Percentiles rank a stretch among this genome's conserved stretches.
These are phyloP conservation scores for Chrysoperla carnea DNA, from an alignment of 1,140 invertebrate species.

Conservation along the genomic window DNA sequence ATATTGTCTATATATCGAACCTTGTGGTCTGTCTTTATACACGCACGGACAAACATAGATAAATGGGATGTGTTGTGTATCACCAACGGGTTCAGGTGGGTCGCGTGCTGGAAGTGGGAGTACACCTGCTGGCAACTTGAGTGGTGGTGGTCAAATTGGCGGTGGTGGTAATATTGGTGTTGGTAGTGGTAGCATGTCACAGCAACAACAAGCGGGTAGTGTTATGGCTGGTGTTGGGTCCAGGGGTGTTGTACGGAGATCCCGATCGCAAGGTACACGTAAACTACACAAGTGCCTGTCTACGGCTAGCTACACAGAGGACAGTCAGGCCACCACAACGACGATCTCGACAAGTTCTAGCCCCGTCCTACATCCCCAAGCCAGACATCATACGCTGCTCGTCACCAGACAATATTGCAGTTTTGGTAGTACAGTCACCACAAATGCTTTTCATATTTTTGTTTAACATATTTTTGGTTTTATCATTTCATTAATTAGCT, in stretches of 20 bases:
- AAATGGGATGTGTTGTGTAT: slow-evolving; percentile 19
- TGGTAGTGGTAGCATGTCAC: slow-evolving; percentile 21
- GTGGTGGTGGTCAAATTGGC: slow-evolving; percentile 9
- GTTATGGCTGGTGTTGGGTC: slow-evolving; percentile 5
- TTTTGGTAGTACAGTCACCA: slow-evolving; percentile 74
- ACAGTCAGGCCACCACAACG: slow-evolving; percentile 20
- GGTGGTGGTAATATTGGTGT: slow-evolving; percentile 12
- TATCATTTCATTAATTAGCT: background rate
- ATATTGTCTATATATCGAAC: no score
- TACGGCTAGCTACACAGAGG: slow-evolving; percentile 55
- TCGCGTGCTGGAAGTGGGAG: slow-evolving; percentile 8
- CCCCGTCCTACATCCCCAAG: slow-evolving; percentile 18
- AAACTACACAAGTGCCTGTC: slow-evolving; percentile 74
- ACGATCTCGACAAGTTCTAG: slow-evolving; percentile 21
- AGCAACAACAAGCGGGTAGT: slow-evolving; percentile 12
- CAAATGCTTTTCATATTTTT: background rate
- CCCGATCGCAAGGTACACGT: slow-evolving; percentile 78
- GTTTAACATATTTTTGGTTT: background rate
- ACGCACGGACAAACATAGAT: slow-evolving; percentile 11
- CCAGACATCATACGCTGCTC: slow-evolving; percentile 32
- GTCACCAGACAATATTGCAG: slow-evolving; percentile 78
- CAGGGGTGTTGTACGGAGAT: slow-evolving; percentile 37
- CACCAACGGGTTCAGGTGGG: slow-evolving; percentile 20
- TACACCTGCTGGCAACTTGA: slow-evolving; percentile 10
- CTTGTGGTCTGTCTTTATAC: no score